Percentiles rank a stretch among this genome's conserved stretches.
Conservation (phyloP, 2,888 invertebrate species). For the Apotomis capreana region DNA sequence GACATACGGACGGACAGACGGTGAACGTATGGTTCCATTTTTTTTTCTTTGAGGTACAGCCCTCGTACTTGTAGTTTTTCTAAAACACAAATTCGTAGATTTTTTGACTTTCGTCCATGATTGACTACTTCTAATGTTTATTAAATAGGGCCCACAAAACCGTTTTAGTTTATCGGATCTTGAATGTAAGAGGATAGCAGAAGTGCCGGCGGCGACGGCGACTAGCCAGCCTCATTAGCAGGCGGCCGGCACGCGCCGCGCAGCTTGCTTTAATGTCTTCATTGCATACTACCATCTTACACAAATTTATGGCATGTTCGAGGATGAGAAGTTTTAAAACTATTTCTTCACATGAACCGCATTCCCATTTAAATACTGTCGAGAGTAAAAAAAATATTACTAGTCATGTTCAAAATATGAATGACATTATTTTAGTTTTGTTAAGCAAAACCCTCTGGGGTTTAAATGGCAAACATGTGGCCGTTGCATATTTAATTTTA, state of each 20-base stretch:
- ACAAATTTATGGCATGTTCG: conserved; percentile 52
- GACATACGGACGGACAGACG: too few relatives aligned
- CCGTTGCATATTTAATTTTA: too few relatives aligned
- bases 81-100: not conserved
- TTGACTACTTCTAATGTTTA: too few relatives aligned
- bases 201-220: conserved; percentile 25
- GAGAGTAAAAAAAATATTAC: not conserved
- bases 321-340: conserved; percentile 29
- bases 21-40: too few relatives aligned
- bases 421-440: too few relatives aligned
- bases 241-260: conserved; percentile 47
- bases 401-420: too few relatives aligned
- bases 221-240: conserved; percentile 52
- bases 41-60: too few relatives aligned
- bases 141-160: not conserved
- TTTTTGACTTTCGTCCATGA: too few relatives aligned
- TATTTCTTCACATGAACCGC: conserved; percentile 24
- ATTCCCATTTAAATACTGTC: not conserved
- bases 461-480: too few relatives aligned
- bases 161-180: not conserved
- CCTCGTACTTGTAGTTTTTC: too few relatives aligned
- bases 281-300: conserved; percentile 52
- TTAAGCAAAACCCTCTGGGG: too few relatives aligned
- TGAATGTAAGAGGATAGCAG: conserved; percentile 1
- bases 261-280: conserved; percentile 60